Conservation (phyloP, 2,113 vertebrate species). For the Papio anubis region DNA sequence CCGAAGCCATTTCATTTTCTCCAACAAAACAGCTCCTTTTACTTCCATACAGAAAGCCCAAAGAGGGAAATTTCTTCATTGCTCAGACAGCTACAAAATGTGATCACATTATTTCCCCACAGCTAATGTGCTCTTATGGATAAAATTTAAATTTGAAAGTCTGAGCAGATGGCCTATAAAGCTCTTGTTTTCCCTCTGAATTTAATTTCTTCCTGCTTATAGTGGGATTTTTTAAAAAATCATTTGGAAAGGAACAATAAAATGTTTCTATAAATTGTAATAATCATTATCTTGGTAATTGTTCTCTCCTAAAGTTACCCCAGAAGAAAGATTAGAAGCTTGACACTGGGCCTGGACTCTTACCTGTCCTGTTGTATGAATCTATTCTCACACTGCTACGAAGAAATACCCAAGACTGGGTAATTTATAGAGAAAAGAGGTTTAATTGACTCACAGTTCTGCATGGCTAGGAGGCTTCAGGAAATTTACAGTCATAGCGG, state of each 20-base stretch:
- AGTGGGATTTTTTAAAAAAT: conserved; percentile 57
- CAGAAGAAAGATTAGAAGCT: neutral
- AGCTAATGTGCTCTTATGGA: conserved; percentile 79
- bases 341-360: neutral
- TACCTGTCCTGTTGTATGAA: neutral
- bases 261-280: conserved; percentile 66
- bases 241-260: conserved; percentile 68
- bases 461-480: too few relatives aligned
- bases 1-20: conserved; percentile 77
- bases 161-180: conserved; percentile 80
- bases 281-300: conserved; percentile 55
- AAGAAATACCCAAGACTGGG: too few relatives aligned
- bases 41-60: conserved; percentile 64
- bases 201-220: conserved; percentile 79
- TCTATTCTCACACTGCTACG: too few relatives aligned
- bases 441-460: too few relatives aligned
- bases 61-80: conserved; percentile 72
- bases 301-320: conserved; percentile 1
- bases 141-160: conserved; percentile 80
- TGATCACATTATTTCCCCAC: conserved; percentile 73
- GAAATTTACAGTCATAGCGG: too few relatives aligned
- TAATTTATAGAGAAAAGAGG: too few relatives aligned
- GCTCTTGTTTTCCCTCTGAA: conserved; percentile 79
- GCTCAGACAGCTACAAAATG: conserved; percentile 73
- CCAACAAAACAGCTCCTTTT: conserved; percentile 67